These are phyloP conservation scores for Semicossyphus pulcher DNA, from an alignment of 2,113 vertebrate genomes.

Conservation along the genomic window DNA sequence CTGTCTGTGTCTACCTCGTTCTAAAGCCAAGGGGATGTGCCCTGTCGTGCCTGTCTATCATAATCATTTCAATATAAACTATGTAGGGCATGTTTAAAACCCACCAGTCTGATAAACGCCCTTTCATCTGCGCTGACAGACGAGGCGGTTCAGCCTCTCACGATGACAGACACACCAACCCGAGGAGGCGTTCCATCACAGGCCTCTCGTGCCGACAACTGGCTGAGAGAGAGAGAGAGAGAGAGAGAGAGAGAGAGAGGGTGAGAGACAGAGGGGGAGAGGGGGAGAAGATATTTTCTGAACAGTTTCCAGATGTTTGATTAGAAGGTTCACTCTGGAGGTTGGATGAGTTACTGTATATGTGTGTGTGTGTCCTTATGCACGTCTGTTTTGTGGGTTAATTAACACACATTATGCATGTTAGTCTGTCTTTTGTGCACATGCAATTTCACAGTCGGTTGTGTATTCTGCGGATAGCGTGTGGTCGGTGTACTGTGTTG, in stretches of 20 bases:
- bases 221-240: conserved; percentile 1
- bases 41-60: conserved; percentile 68
- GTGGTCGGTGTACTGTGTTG: conserved; percentile 13
- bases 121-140: conserved; percentile 73
- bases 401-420: conserved; percentile 33
- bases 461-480: conserved; percentile 32
- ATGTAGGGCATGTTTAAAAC: conserved; percentile 78
- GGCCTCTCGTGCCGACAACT: conserved; percentile 47
- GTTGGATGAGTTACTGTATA: conserved; percentile 65
- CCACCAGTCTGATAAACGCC: conserved; percentile 63
- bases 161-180: conserved; percentile 77
- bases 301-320: conserved; percentile 82
- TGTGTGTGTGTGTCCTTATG: conserved; percentile 14
- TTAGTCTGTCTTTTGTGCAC: conserved; percentile 3
- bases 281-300: conserved; percentile 24
- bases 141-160: conserved; percentile 38
- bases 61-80: conserved; percentile 79
- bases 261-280: conserved; percentile 3
- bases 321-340: conserved; percentile 75
- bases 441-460: neutral
- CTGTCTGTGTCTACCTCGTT: conserved; percentile 27
- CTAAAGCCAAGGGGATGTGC: conserved; percentile 50
- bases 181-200: conserved; percentile 58
- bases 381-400: conserved; percentile 7
- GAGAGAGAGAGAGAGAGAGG: neutral